Percentiles rank a stretch among this genome's conserved stretches.
Conservation (phyloP, 2,113 vertebrate species). For the Calypte anna region DNA sequence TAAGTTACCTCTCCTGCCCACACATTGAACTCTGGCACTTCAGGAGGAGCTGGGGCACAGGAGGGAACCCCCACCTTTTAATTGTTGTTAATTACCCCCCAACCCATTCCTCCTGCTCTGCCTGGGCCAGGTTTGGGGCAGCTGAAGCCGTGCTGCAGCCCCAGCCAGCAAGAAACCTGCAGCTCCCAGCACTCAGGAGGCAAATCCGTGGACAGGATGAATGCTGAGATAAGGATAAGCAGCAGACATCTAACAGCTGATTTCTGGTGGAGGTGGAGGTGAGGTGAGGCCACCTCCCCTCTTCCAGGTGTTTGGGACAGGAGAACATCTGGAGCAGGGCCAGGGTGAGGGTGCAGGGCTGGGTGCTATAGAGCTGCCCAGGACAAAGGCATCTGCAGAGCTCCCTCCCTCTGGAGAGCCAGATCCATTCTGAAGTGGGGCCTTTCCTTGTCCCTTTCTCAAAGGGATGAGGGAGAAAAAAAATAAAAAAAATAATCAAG, state of each 20-base stretch:
- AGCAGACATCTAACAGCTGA: neutral
- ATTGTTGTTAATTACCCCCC: neutral
- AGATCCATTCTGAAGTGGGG: neutral
- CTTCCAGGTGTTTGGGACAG: constrained; percentile 22
- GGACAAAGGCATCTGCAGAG: neutral
- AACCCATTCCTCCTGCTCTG: neutral
- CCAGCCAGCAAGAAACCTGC: neutral
- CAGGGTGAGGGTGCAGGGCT: neutral
- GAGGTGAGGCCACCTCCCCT: constrained; percentile 13
- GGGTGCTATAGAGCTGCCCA: neutral
- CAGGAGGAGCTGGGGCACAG: neutral
- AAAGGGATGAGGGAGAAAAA: neutral
- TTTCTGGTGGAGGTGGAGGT: constrained; percentile 36
- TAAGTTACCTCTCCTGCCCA: constrained; percentile 34
- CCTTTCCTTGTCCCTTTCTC: neutral
- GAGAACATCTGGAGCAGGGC: constrained; percentile 9
- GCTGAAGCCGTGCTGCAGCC: neutral
- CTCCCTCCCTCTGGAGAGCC: neutral
- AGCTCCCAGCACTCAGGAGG: neutral
- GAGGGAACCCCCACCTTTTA: neutral
- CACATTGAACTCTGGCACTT: neutral
- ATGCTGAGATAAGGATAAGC: neutral
- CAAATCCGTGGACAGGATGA: neutral
- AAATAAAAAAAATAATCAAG: neutral
- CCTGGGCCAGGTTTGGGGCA: neutral